phyloP scores from a whole-genome alignment of 2,888 invertebrate species.

The Scelioninae gen. 1 region DNA sequence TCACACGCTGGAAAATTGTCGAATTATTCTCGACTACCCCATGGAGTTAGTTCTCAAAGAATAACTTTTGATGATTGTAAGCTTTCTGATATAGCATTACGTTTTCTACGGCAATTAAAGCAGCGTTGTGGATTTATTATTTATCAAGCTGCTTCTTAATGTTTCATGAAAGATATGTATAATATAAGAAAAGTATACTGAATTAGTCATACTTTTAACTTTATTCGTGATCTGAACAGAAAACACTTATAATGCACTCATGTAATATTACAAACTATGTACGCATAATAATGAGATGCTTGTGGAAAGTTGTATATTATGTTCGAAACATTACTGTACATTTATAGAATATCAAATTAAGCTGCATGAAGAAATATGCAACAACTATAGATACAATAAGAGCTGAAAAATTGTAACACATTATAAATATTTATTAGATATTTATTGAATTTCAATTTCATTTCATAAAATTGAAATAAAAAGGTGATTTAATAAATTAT shows the following conservation, averaged over 20 bases:
- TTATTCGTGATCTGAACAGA: background rate
- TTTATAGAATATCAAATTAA: slow-evolving; percentile 15
- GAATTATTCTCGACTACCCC: background rate
- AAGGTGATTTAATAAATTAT: too few species aligned
- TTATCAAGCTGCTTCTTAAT: too few species aligned
- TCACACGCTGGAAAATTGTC: slow-evolving; percentile 37
- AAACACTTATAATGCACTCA: slow-evolving; percentile 4
- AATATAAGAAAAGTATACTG: too few species aligned
- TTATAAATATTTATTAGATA: too few species aligned
- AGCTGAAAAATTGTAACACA: background rate
- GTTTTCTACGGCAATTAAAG: background rate
- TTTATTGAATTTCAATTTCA: too few species aligned
- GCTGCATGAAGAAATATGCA: background rate
- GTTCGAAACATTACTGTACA: slow-evolving; percentile 11
- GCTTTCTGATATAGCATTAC: background rate
- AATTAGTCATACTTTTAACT: background rate
- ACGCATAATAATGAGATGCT: slow-evolving; percentile 10
- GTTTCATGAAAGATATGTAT: too few species aligned
- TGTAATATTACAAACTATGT: slow-evolving; percentile 24
- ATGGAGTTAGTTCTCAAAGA: background rate
- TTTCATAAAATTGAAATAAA: too few species aligned
- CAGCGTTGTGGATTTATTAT: background rate
- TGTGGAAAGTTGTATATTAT: slow-evolving; percentile 26
- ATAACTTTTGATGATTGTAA: background rate
- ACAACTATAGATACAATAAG: background rate